These are phyloP conservation scores for Antechinus flavipes DNA, from an alignment of 2,113 vertebrate species.

Conservation along the genomic window DNA sequence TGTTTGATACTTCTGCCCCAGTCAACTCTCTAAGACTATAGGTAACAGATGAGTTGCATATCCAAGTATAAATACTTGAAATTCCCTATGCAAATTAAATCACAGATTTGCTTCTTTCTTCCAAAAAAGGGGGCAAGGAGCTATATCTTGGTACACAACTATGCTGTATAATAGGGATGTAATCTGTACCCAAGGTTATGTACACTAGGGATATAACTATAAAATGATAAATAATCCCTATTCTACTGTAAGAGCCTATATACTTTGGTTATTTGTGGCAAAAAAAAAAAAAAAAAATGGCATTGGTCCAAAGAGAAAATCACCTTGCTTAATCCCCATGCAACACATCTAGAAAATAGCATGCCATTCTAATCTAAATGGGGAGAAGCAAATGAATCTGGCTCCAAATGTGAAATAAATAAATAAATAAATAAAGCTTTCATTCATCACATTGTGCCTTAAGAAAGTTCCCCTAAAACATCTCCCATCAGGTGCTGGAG, in stretches of 20 bases:
- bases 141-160: neutral
- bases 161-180: neutral
- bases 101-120: neutral
- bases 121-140: neutral
- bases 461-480: neutral
- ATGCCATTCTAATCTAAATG: neutral
- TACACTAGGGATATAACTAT: neutral
- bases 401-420: neutral
- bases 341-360: neutral
- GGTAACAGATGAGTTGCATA: neutral
- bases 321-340: neutral
- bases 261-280: neutral
- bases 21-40: neutral
- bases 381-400: neutral
- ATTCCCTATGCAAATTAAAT: neutral
- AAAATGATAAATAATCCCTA: neutral
- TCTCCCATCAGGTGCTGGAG: neutral
- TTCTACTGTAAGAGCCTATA: neutral
- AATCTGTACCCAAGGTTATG: neutral
- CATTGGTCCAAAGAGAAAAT: neutral
- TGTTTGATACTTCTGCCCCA: neutral
- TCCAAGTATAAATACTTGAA: neutral
- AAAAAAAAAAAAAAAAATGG: neutral
- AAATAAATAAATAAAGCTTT: neutral
- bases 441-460: neutral